phyloP scores from a whole-genome alignment of 2,797 vertebrate genomes.

The Syndactyla subalaris region DNA sequence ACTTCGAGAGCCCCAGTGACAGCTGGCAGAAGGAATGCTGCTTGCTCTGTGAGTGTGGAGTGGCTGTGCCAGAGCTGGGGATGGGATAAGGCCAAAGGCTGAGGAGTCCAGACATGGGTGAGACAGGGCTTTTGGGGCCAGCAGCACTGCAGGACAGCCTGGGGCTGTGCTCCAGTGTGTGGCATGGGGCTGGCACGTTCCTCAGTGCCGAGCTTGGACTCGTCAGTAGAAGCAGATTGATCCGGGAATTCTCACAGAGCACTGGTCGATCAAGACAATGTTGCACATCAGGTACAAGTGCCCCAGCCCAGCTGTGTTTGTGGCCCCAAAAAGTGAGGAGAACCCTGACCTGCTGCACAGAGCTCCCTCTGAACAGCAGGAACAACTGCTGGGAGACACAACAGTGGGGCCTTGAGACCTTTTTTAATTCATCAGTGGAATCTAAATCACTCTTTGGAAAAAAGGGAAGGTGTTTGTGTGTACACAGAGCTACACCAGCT shows the following conservation, averaged over 20 bases:
- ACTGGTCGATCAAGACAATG: not conserved
- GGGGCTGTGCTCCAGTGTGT: accelerated
- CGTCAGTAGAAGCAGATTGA: accelerated
- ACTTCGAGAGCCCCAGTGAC: accelerated
- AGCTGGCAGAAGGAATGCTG: not conserved
- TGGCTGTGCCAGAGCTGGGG: not conserved
- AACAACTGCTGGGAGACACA: accelerated
- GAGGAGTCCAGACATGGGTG: accelerated
- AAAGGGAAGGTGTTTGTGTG: not conserved
- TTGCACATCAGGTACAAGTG: too few species aligned
- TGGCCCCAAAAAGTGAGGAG: not conserved
- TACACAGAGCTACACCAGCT: not conserved
- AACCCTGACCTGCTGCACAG: not conserved
- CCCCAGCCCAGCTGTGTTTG: accelerated
- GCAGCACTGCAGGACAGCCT: accelerated
- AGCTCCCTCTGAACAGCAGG: not conserved
- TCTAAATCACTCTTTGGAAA: accelerated
- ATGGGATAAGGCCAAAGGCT: not conserved
- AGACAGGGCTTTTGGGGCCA: not conserved
- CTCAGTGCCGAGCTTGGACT: accelerated
- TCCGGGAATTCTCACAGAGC: accelerated
- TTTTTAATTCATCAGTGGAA: not conserved
- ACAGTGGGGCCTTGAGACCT: not conserved
- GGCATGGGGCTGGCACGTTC: accelerated
- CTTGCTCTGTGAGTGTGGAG: accelerated